A percentile compares a stretch with the other conserved stretches of the same genome.
These are phyloP conservation scores for Lasioglossum morio DNA, from an alignment of 2,888 invertebrate genomes.

Conservation along the genomic window DNA sequence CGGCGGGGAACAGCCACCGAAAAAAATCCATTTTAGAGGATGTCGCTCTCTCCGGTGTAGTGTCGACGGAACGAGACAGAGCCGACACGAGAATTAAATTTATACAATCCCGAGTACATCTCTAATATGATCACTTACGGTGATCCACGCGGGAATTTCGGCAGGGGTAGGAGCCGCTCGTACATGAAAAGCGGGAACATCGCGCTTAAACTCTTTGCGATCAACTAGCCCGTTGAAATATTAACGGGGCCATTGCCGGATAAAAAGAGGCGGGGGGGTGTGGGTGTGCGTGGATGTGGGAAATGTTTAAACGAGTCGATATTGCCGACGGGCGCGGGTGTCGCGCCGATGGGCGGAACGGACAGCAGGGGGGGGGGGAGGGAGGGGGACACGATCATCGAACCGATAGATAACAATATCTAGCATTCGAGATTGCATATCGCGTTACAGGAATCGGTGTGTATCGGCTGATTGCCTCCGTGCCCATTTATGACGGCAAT, in stretches of 20 bases:
- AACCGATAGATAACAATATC: constrained; percentile 63
- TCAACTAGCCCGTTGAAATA: constrained; percentile 39
- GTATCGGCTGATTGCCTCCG: constrained; percentile 50
- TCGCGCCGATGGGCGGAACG: neutral
- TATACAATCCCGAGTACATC: constrained; percentile 29
- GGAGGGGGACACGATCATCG: constrained; percentile 40
- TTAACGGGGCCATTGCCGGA: constrained; percentile 46
- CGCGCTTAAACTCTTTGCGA: constrained; percentile 50
- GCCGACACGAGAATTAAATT: constrained; percentile 41
- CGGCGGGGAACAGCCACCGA: neutral
- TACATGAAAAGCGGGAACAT: constrained; percentile 35
- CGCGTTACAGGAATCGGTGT: constrained; percentile 56
- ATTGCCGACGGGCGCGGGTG: constrained; percentile 3
- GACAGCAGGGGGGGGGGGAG: constrained; percentile 11
- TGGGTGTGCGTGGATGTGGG: neutral
- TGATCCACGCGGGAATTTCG: neutral
- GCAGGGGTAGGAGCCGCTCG: neutral
- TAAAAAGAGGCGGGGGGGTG: constrained; percentile 33
- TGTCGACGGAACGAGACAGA: neutral
- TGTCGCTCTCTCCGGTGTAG: neutral
- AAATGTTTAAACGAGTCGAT: constrained; percentile 59
- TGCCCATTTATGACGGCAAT: constrained; percentile 63
- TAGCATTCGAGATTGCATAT: constrained; percentile 60
- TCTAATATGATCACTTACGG: constrained; percentile 22
- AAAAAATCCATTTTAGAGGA: constrained; percentile 1